A percentile compares a stretch with the other conserved stretches of the same genome.
phyloP scores from a whole-genome alignment of 2,113 vertebrate genomes.

The Chionomys nivalis region DNA sequence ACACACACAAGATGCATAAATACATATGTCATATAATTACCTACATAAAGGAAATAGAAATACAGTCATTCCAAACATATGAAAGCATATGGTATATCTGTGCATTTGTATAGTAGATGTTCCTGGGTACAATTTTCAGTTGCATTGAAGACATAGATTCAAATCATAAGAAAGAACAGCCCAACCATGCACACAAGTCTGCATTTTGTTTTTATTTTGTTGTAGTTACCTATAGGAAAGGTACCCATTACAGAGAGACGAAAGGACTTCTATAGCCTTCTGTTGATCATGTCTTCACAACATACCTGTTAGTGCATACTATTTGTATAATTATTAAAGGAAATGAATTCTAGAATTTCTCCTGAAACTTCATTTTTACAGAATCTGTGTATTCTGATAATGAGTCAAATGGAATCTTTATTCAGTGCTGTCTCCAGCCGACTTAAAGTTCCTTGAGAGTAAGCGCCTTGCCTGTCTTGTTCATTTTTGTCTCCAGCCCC shows the following conservation, averaged over 20 bases:
- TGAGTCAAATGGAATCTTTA: conserved; percentile 1
- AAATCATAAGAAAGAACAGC: not conserved
- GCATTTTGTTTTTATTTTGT: conserved; percentile 46
- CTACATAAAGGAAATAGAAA: not conserved
- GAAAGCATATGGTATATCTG: not conserved
- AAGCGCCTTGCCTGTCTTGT: conserved; percentile 18
- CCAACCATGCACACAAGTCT: not conserved
- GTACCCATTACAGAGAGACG: not conserved
- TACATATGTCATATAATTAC: not conserved
- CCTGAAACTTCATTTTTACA: not conserved
- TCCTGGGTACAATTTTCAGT: not conserved
- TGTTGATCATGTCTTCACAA: not conserved
- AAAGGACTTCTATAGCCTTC: not conserved
- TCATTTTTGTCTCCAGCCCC: conserved; percentile 49
- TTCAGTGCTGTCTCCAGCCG: conserved; percentile 6
- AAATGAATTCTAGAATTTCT: not conserved
- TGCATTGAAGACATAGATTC: not conserved
- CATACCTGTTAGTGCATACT: not conserved
- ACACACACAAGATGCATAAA: not conserved
- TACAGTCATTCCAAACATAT: not conserved
- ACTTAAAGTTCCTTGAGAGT: conserved; percentile 66
- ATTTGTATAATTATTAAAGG: not conserved
- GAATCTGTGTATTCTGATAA: not conserved
- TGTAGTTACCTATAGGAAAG: not conserved
- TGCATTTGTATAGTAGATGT: not conserved